Percentiles rank a stretch among this genome's conserved stretches.
Evolutionary conservation across 2,113 vertebrate genomes (phyloP).

Genomic region (Stigmatopora nigra): DNA sequence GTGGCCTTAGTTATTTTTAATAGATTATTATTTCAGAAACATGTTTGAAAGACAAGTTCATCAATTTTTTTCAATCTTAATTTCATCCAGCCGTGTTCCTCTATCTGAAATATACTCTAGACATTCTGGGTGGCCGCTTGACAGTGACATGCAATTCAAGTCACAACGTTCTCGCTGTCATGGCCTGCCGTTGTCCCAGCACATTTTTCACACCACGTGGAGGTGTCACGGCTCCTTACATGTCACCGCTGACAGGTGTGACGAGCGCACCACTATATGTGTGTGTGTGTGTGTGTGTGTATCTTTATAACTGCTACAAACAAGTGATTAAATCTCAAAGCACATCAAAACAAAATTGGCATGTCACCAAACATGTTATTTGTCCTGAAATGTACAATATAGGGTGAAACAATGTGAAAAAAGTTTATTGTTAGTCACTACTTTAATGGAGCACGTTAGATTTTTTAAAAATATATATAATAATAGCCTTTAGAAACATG

Average conservation of each 20-base stretch:
- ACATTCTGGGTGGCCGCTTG: slow-evolving; percentile 5
- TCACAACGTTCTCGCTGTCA: slow-evolving; percentile 45
- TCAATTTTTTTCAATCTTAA: too few species aligned
- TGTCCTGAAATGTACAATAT: not conserved
- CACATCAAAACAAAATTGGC: too few species aligned
- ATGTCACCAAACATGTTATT: too few species aligned
- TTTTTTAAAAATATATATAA: not conserved
- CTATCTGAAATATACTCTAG: not conserved
- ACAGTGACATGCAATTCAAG: slow-evolving; percentile 47
- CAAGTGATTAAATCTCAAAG: too few species aligned
- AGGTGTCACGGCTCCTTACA: slow-evolving; percentile 44
- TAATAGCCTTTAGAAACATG: not conserved
- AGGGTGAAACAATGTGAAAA: not conserved
- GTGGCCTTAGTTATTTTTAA: too few species aligned
- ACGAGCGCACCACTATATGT: slow-evolving; percentile 22
- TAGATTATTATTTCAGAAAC: too few species aligned
- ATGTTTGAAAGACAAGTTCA: too few species aligned
- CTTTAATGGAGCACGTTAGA: not conserved
- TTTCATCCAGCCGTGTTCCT: too few species aligned
- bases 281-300: slow-evolving; percentile 6
- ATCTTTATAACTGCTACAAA: not conserved
- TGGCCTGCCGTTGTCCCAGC: slow-evolving; percentile 37
- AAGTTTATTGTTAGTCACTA: not conserved
- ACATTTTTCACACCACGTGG: slow-evolving; percentile 43
- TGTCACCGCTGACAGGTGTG: slow-evolving; percentile 50